Base-by-base conservation (phyloP, 2,888 invertebrate genomes). In the Ennomos fuscantarius region DNA sequence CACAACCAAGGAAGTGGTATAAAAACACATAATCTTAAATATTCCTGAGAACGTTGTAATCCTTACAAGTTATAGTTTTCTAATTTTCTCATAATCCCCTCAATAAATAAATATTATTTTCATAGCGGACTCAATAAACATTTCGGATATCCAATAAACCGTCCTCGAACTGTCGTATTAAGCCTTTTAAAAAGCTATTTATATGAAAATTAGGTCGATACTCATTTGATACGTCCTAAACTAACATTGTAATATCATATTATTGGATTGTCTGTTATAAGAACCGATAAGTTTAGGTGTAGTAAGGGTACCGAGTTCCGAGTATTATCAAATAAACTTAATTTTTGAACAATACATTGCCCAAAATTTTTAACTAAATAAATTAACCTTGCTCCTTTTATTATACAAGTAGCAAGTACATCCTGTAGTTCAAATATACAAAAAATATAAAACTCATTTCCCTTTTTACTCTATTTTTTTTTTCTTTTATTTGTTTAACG, bases 121-220 rank as follows among this genome's bases (percentile, higher is more conserved):
- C 10, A 33, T 13, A 9, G 15, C 49, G 31, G 50, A 15, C 34
- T 55, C 46, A 41, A 64, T 60, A 60, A 60, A 62, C 58, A 59
- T 64, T 62, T 59, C 45, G 32, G 48, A 55, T 47, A 33, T 13
- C 60, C 46, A 55, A 71, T 74, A 73, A 73, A 76, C 57, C 69
- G 57, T 65, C 62, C 55, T 68, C 63, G 56, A 66, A 70, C 61
- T 70, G 70, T 73, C 74, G 67, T 67, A 67, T 70, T 68, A 63
- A 62, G 66, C 63, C 63, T 68, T 65, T 75, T 68, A 73, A 74
- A 72, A 72, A 63, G 66, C 65, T 58, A 71, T 78, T 76, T 69
- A 69, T 68, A 76, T 77, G 69, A 73, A 73, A 70, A 71, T 74
- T 63, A 69, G 66, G 62, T 58, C 46, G 52, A 64, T 61, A 59